Evolutionary conservation across 2,797 vertebrate genomes (phyloP).

Genomic region (Tinamus major): DNA sequence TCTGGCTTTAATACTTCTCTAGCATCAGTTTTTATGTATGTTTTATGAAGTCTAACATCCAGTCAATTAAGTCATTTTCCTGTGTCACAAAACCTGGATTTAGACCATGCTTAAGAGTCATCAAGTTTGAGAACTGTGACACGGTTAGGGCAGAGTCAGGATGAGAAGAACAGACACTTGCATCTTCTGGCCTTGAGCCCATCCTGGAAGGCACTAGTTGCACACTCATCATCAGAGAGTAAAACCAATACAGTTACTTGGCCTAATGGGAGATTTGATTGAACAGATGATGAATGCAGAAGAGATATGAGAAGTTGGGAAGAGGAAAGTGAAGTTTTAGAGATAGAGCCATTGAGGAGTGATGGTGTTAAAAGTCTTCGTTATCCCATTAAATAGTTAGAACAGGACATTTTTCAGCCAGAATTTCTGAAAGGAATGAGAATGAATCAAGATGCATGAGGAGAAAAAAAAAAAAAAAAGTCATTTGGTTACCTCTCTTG

Average conservation of each 20-base stretch:
- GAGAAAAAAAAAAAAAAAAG: background rate
- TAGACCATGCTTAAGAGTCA: background rate
- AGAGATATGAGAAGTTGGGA: slow-evolving; percentile 23
- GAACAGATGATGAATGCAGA: slow-evolving; percentile 38
- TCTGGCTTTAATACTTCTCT: background rate
- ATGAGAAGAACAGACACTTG: slow-evolving; percentile 14
- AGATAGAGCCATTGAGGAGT: background rate
- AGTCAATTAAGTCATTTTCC: background rate
- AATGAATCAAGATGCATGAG: background rate
- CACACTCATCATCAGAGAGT: slow-evolving; percentile 20
- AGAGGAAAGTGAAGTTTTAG: slow-evolving; percentile 6
- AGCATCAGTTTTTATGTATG: background rate
- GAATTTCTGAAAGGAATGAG: background rate
- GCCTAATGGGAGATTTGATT: slow-evolving; percentile 33
- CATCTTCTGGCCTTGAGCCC: slow-evolving; percentile 42
- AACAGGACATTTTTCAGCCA: background rate
- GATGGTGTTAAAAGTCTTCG: slow-evolving; percentile 22
- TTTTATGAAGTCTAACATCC: background rate
- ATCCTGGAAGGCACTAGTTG: slow-evolving; percentile 13
- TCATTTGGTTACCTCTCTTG: background rate
- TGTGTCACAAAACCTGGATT: background rate
- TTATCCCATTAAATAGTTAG: background rate
- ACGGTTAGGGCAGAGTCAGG: background rate
- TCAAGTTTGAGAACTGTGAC: background rate
- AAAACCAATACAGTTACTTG: slow-evolving; percentile 41